A percentile compares a stretch with the other conserved stretches of the same genome.
phyloP scores from a whole-genome alignment of 2,888 invertebrate genomes.

The Cataglyphis altisquamis region DNA sequence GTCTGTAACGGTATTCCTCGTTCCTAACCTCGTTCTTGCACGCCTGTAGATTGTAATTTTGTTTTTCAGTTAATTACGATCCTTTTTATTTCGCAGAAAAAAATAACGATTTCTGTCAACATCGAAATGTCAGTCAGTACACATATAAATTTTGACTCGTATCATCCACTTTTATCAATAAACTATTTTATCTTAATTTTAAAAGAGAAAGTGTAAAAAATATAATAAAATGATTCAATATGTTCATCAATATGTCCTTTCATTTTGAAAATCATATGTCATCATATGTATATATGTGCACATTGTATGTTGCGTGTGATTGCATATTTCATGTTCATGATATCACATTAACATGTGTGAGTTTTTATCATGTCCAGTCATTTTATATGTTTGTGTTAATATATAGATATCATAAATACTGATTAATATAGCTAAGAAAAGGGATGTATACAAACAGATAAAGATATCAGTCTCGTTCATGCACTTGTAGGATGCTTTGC shows the following conservation, averaged over 20 bases:
- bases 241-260: background rate
- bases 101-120: background rate
- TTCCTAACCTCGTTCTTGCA: background rate
- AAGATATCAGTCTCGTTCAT: slow-evolving; percentile 68
- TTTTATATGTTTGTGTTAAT: slow-evolving; percentile 12
- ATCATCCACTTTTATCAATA: background rate
- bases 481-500: slow-evolving; percentile 95
- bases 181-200: background rate
- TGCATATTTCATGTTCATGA: background rate
- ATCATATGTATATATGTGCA: background rate
- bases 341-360: slow-evolving; percentile 23
- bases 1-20: background rate
- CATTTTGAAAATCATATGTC: slow-evolving; percentile 1
- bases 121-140: background rate
- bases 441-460: slow-evolving; percentile 69
- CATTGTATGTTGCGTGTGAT: background rate
- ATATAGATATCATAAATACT: background rate
- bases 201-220: background rate
- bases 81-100: background rate
- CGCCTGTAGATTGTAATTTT: background rate
- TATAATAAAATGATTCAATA: background rate
- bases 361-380: slow-evolving; percentile 57
- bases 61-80: background rate
- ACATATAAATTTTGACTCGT: background rate
- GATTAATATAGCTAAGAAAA: slow-evolving; percentile 52